Percentiles rank a stretch among this genome's conserved stretches.
Evolutionary conservation across 1,140 invertebrate species (phyloP).

Genomic region (Philotrypesis tridentata): DNA sequence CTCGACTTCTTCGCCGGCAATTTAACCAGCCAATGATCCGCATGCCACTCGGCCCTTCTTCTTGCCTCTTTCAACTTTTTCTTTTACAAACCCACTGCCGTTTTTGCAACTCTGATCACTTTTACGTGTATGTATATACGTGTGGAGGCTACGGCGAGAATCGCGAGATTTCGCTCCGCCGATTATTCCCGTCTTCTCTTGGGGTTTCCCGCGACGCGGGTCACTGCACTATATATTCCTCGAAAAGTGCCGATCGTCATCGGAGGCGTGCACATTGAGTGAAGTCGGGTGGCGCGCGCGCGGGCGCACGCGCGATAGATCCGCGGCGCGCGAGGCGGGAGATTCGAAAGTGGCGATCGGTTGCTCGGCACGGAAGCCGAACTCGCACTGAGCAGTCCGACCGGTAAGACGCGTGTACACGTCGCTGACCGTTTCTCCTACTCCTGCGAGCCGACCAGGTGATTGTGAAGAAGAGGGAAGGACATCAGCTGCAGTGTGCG

Average conservation of each 20-base stretch:
- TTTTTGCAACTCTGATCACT: too few relatives aligned
- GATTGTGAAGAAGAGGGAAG: constrained; percentile 12
- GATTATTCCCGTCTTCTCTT: too few relatives aligned
- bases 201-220: too few relatives aligned
- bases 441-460: constrained; percentile 8
- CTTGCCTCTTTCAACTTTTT: not conserved
- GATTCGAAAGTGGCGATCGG: constrained; percentile 2
- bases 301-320: constrained; percentile 19
- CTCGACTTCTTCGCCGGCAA: not conserved
- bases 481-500: not conserved
- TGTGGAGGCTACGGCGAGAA: too few relatives aligned
- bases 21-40: not conserved
- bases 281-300: too few relatives aligned
- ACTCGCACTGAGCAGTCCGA: constrained; percentile 64
- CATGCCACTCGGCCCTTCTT: not conserved
- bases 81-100: too few relatives aligned
- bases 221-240: too few relatives aligned
- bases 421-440: constrained; percentile 39
- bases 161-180: too few relatives aligned
- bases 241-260: too few relatives aligned
- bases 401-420: constrained; percentile 60
- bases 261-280: too few relatives aligned
- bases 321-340: not conserved
- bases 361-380: constrained; percentile 61
- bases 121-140: too few relatives aligned